Conservation (phyloP, 2,888 invertebrate species). For the Mythimna vitellina region DNA sequence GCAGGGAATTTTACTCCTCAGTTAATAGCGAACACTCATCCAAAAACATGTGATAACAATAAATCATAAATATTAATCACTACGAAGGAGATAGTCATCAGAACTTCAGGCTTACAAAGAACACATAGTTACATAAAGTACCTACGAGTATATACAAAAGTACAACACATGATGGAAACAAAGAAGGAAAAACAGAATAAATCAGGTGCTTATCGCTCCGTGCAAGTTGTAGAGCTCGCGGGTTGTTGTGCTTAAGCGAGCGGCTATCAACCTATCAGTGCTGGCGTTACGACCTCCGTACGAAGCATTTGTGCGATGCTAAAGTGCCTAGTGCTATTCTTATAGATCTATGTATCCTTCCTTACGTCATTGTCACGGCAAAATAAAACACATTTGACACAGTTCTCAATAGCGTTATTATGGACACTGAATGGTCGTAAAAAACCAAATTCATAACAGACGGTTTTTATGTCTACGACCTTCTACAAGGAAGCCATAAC, state of each 20-base stretch:
- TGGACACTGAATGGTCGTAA: conserved; percentile 36
- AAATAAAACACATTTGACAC: conserved; percentile 19
- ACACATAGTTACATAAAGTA: neutral
- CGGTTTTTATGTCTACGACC: conserved; percentile 32
- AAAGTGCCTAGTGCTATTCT: neutral
- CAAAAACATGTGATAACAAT: conserved; percentile 8
- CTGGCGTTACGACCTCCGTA: conserved; percentile 29
- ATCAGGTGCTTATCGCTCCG: conserved; percentile 55
- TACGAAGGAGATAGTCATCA: conserved; percentile 1
- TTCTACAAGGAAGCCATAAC: conserved; percentile 39
- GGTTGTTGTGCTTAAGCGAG: conserved; percentile 48
- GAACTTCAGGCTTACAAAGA: neutral
- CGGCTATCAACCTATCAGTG: conserved; percentile 52
- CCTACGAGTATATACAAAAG: conserved; percentile 1
- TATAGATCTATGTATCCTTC: neutral
- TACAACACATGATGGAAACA: conserved; percentile 28
- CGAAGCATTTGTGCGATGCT: neutral
- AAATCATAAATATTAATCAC: conserved; percentile 24
- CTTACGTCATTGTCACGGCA: conserved; percentile 20
- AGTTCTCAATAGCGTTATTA: conserved; percentile 36
- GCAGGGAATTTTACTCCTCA: too few relatives aligned
- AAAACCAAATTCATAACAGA: conserved; percentile 44
- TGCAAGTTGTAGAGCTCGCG: conserved; percentile 41
- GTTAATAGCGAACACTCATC: too few relatives aligned
- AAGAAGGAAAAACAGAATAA: conserved; percentile 55